phyloP scores from a whole-genome alignment of 2,113 vertebrate species.

The Perccottus glenii region DNA sequence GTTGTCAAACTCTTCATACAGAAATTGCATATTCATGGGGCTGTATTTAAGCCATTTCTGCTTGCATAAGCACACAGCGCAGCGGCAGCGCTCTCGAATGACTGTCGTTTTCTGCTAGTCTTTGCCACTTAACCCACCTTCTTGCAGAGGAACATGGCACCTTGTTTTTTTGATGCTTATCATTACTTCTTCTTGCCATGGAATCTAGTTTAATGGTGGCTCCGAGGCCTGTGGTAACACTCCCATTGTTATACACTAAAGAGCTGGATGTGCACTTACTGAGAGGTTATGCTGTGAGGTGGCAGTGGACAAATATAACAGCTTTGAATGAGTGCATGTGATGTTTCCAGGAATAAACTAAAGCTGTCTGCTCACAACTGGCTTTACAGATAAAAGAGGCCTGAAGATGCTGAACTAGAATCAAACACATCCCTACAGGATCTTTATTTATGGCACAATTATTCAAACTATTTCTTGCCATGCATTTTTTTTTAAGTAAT shows the following conservation, averaged over 20 bases:
- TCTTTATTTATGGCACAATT: too few relatives aligned
- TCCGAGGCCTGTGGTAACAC: conserved; percentile 58
- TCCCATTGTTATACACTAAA: conserved; percentile 54
- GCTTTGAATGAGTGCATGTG: conserved; percentile 70
- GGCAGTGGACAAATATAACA: conserved; percentile 58
- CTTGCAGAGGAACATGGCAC: conserved; percentile 52
- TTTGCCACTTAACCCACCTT: conserved; percentile 71
- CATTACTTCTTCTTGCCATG: conserved; percentile 23
- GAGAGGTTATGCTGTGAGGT: conserved; percentile 48
- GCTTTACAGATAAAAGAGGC: neutral
- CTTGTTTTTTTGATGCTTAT: conserved; percentile 63
- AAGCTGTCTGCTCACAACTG: neutral
- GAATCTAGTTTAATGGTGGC: conserved; percentile 66
- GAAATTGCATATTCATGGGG: conserved; percentile 77
- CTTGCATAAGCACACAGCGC: conserved; percentile 80
- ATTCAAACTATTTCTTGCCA: neutral
- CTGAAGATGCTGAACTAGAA: neutral
- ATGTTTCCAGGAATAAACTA: conserved; percentile 28
- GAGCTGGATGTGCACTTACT: conserved; percentile 68
- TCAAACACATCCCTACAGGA: neutral
- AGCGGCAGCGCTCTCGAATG: conserved; percentile 56
- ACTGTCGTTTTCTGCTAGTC: conserved; percentile 51
- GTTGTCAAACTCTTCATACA: conserved; percentile 76
- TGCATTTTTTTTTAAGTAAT: too few relatives aligned
- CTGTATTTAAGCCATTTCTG: conserved; percentile 80